These are phyloP conservation scores for Protomyctophum bolini DNA, from an alignment of 2,113 vertebrate species.

Conservation along the genomic window DNA sequence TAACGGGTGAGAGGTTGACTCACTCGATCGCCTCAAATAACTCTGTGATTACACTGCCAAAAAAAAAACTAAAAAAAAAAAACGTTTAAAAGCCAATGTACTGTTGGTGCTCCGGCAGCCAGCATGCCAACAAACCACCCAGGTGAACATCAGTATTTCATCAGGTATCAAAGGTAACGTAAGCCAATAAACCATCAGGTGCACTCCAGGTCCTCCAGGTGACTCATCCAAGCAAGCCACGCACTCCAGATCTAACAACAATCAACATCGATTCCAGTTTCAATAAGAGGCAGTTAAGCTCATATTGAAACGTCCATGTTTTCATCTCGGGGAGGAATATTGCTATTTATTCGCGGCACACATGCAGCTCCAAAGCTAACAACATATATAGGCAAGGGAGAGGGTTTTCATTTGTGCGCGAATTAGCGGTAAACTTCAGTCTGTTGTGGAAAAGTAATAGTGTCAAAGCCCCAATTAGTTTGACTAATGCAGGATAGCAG, in stretches of 20 bases:
- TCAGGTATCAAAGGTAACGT: slow-evolving; percentile 33
- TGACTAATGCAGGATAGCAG: neutral
- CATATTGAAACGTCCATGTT: too few species aligned
- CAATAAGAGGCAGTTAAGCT: neutral
- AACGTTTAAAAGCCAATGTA: slow-evolving; percentile 20
- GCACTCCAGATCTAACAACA: neutral
- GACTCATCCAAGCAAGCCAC: slow-evolving; percentile 2
- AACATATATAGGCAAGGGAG: neutral
- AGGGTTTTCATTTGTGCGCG: neutral
- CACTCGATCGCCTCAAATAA: slow-evolving; percentile 60
- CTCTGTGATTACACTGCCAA: slow-evolving; percentile 55
- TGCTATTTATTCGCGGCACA: too few species aligned
- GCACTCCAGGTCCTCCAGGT: slow-evolving; percentile 15
- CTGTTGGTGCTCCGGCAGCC: slow-evolving; percentile 19
- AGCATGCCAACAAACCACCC: slow-evolving; percentile 23
- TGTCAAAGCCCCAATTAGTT: slow-evolving; percentile 10
- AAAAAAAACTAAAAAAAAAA: neutral
- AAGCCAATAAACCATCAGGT: slow-evolving; percentile 15
- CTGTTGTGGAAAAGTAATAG: neutral
- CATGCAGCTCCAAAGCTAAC: too few species aligned
- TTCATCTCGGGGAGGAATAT: too few species aligned
- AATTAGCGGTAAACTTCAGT: neutral
- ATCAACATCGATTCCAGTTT: neutral
- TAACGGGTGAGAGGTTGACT: slow-evolving; percentile 5
- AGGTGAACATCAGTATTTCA: slow-evolving; percentile 17